Base-by-base conservation (phyloP, 2,888 invertebrate genomes). In the Apamea monoglypha region DNA sequence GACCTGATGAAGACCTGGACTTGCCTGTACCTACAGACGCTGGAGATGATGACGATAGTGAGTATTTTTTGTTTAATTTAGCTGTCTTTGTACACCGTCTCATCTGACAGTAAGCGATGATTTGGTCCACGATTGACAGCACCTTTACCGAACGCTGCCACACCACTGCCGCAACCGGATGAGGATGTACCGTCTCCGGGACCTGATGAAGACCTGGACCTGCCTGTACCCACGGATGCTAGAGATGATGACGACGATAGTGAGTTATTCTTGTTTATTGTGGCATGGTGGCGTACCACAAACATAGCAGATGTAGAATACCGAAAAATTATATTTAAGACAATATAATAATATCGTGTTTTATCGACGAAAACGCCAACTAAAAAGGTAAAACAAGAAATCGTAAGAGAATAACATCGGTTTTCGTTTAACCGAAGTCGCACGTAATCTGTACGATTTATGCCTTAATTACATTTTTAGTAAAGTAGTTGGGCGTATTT, bases 1-100 rank as follows among this genome's bases (percentile, higher is more conserved):
- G 97, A n/a, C 98, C 98, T 56, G 98, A 98, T 90, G 98, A 98
- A 80, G 98, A 98, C 91, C 96, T 98, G 76, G 98, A 98, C 64
- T 95, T 98, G 78, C 98, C 98, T 1, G 97, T 96, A 67, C 97
- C 97, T 5, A 92, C 94, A 12, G 91, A 94, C 0, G 84, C 89
- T 59, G 90, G 88, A 0, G 92, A 92, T 0, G 93, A 95, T 21
- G 94, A 94, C 72, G 93, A 94, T 18, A 89, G 94, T 95, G 56
- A 91, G 94, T 89, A 70, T 10, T 59, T n/a, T 71, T 40, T 40
- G 12, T 71, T 40, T n/a, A 56, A 59, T 59, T 71, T 56, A n/a
- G 71, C 25, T 18, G 25, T 4, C 36, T 12, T 53, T 71, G 71
- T 12, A 12, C 18, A 36, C 18, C 2, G 12, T n/a, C 70, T 18